Evolutionary conservation across 2,888 invertebrate genomes (phyloP).

Genomic region (Nemotelus nigrinus): DNA sequence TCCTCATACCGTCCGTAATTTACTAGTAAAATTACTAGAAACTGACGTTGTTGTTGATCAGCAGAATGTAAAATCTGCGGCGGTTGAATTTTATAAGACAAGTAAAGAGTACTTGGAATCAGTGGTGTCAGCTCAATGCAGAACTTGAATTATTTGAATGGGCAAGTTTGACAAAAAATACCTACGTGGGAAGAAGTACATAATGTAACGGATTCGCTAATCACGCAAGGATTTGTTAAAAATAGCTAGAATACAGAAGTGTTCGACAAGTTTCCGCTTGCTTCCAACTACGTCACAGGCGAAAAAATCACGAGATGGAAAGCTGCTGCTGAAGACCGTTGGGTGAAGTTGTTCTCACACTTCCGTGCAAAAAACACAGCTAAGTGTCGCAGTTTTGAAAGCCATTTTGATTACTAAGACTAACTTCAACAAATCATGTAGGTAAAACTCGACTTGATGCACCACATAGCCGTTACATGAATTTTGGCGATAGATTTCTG

Average conservation of each 20-base stretch:
- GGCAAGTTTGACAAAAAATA: conserved; percentile 21
- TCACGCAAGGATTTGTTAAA: conserved; percentile 36
- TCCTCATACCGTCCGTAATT: conserved; percentile 7
- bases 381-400: too few relatives aligned
- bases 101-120: conserved; percentile 37
- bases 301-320: too few relatives aligned
- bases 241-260: conserved; percentile 37
- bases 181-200: conserved; percentile 20
- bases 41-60: conserved; percentile 27
- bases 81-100: conserved; percentile 35
- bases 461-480: too few relatives aligned
- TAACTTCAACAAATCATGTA: too few relatives aligned
- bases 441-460: too few relatives aligned
- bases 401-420: too few relatives aligned
- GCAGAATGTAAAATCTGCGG: conserved; percentile 37
- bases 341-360: too few relatives aligned
- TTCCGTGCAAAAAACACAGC: too few relatives aligned
- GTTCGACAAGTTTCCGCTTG: conserved; percentile 31
- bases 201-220: not conserved
- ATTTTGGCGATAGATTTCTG: too few relatives aligned
- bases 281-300: conserved; percentile 20
- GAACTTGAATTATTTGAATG: conserved; percentile 27
- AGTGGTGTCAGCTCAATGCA: conserved; percentile 12
- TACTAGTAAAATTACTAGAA: conserved; percentile 32
- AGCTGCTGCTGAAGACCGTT: too few relatives aligned